Base-by-base conservation (phyloP, 2,113 vertebrate genomes). In the Takifugu bimaculatus region DNA sequence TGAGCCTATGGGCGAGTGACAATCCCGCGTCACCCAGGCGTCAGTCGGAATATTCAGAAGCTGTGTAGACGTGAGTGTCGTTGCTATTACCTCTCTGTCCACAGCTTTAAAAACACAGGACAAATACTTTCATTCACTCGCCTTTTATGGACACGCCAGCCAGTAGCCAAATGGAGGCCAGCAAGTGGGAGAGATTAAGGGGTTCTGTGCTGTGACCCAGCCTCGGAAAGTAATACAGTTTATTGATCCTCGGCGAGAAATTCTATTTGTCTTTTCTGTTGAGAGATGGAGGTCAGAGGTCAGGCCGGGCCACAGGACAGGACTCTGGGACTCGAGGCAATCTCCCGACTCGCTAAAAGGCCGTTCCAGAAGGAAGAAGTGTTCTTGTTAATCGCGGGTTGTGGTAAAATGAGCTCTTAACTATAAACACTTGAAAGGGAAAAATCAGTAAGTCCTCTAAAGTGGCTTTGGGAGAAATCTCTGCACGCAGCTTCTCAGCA, bases 161-260 rank as follows among this genome's bases (percentile, higher is more conserved):
- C 60, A 52, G 47, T 59, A 50, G 32, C 47, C 26, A 29, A 74
- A 75, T 67, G 42, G 67, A 68, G 62, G 54, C 59, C 53, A 70
- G 47, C 70, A 64, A 50, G 45, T 15, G 42, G 27, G 5, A 50
- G 66, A 54, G 60, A 75, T 75, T 59, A 61, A 78, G 50, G 50
- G 55, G 13, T 67, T 72, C 70, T 68, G 54, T 65, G 48, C 64
- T 56, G 32, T 62, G 66, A 70, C 68, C 77, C 12, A 20, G 26
- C 68, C 45, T 62, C 29, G 65, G 28, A 29, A 45, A 65, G 53
- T 65, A 66, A 56, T 44, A 54, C 63, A 53, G 57, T 71, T 72
- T 81, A 85, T 85, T 69, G 80, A 85, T 83, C 72, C 29, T 27
- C 32, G 47, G 52, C 51, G 57, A 74, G 54, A 71, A 54, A 64